Evolutionary conservation across 2,113 vertebrate genomes (phyloP), one percentile per base, ranked within the genome.

Genomic region (Spheniscus mendiculus): DNA sequence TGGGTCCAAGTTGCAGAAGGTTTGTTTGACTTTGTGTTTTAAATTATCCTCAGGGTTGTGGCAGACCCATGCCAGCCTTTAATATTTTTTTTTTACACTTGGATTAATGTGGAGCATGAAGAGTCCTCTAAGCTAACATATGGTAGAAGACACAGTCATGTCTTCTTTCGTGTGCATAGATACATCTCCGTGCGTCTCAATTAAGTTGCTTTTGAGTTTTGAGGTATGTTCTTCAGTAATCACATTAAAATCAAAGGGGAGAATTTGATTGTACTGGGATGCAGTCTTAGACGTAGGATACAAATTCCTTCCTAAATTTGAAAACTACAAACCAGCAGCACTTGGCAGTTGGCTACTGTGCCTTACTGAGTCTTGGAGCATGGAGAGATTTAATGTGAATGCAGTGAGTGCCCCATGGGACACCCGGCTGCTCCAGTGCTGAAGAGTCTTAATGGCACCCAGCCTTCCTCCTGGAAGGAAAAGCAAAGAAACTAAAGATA

Each of bases 141-240:
- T 9, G 3, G 34, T 29, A 69, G 8, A 71, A 71, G 15, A 44
- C 6, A 36, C 6, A 83, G 50, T 20, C 19, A 29, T 15, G 7
- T 45, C 25, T 1, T 77, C 12, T 89, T 44, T 67, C 2, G 3
- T 23, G 32, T 1, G 0, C 2, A 3, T 27, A 50, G 10, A 12
- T 82, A 32, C 5, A 15, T 52, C 34, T 79, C 9, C 5, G 3
- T 49, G 30, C 1, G n/a, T 77, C 50, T 50, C 69, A 53, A 62
- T 76, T 50, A 55, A 71, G 17, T 15, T 66, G 21, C 10, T 80
- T 86, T 66, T 67, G 42, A 61, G 19, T 40, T 71, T 56, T 84
- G 77, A 63, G n/a, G 8, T 47, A 12, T 3, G 2, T 52, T 59
- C 30, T 82, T 74, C 11, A n/a, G 23, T 40, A 72, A 79, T n/a